These are phyloP conservation scores for Temnothorax ravouxi DNA, from an alignment of 2,888 invertebrate genomes.

Conservation along the genomic window DNA sequence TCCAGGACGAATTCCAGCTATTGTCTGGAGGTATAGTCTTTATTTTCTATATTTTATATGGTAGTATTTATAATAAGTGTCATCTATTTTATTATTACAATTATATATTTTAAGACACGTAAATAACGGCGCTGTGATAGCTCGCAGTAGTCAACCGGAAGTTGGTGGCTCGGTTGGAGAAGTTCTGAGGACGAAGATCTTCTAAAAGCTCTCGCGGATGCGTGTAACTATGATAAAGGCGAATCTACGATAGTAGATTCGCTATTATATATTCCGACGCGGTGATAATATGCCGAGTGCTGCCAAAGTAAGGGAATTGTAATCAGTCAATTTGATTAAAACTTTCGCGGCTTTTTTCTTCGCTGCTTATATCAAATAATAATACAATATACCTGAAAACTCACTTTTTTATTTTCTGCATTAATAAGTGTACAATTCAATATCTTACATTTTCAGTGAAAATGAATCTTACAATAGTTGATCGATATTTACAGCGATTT, in stretches of 20 bases:
- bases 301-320: slow-evolving; percentile 77
- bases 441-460: not conserved
- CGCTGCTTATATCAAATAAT: not conserved
- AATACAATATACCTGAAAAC: not conserved
- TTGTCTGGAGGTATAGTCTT: slow-evolving; percentile 93
- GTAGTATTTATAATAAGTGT: not conserved
- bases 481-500: not conserved
- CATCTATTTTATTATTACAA: not conserved
- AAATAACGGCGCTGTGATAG: slow-evolving; percentile 96
- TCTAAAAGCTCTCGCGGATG: slow-evolving; percentile 93
- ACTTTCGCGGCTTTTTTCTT: not conserved
- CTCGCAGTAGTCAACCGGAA: slow-evolving; percentile 97
- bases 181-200: slow-evolving; percentile 96
- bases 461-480: not conserved
- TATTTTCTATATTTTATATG: not conserved
- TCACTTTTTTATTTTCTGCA: not conserved
- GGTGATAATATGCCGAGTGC: slow-evolving; percentile 78
- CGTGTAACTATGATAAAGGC: slow-evolving; percentile 92
- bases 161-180: slow-evolving; percentile 98
- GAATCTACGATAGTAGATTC: slow-evolving; percentile 85
- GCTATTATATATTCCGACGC: slow-evolving; percentile 78
- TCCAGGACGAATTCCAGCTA: slow-evolving; percentile 94
- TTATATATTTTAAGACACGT: slow-evolving; percentile 88
- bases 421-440: not conserved
- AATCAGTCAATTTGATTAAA: not conserved